Percentiles rank a stretch among this genome's conserved stretches.
Conservation (phyloP, 1,140 invertebrate genomes). For the Parapsyche elsis region DNA sequence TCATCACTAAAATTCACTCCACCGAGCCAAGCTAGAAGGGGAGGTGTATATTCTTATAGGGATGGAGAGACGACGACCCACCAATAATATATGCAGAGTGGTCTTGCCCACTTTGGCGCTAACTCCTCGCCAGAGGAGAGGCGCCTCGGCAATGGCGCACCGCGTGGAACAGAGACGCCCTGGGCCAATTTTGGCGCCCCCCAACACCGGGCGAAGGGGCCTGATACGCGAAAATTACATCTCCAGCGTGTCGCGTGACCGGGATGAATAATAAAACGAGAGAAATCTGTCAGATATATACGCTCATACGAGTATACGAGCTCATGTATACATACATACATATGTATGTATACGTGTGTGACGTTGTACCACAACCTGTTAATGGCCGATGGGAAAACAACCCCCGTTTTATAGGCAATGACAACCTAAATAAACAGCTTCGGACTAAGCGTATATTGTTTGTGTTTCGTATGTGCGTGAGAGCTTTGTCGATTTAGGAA, state of each 20-base stretch:
- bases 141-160: constrained; percentile 3
- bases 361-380: not conserved
- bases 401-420: constrained; percentile 2
- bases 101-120: constrained; percentile 49
- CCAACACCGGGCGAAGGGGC: constrained; percentile 13
- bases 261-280: constrained; percentile 55
- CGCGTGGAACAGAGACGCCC: constrained; percentile 18
- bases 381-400: constrained; percentile 3
- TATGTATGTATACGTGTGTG: not conserved
- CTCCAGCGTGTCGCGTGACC: constrained; percentile 53
- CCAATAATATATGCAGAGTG: constrained; percentile 56
- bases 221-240: constrained; percentile 55
- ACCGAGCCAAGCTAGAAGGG: too few species aligned
- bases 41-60: not conserved
- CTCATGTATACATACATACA: not conserved
- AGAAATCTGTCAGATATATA: constrained; percentile 37
- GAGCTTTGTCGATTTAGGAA: too few species aligned
- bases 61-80: constrained; percentile 22
- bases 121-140: constrained; percentile 21
- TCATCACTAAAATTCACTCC: constrained; percentile 55
- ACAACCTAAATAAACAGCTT: constrained; percentile 4
- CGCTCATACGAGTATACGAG: not conserved
- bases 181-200: not conserved
- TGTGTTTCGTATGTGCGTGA: too few species aligned
- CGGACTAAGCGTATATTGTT: not conserved